Base-by-base conservation (phyloP, 2,113 vertebrate species). In the Semnopithecus entellus region DNA sequence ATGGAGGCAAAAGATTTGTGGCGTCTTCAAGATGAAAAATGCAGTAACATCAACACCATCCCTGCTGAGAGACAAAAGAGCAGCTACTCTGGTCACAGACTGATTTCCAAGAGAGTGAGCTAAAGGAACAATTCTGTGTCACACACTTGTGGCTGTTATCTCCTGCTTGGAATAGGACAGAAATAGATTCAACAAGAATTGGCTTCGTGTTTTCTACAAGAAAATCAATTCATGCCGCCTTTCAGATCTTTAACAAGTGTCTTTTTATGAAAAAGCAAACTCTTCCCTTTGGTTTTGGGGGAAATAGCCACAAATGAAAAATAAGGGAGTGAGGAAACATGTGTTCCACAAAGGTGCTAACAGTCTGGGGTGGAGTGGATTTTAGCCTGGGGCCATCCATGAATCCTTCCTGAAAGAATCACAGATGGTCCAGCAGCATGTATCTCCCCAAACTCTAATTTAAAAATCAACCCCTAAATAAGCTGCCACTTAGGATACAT, bases 271-370 rank as follows among this genome's bases (percentile, higher is more conserved):
- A 82, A 94, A 93, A 91, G 16, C 16, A 83, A 70, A 9, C 23
- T 20, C 72, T 94, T 95, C 22, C 75, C n/a, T 88, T 92, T 61
- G 68, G 64, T 90, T 79, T 94, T 78, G 83, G 40, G 64, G 88
- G 40, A 75, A 97, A 88, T 13, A 81, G 78, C 17, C 76, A 90
- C 68, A 12, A 1, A 7, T 32, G n/a, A 64, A 92, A 88, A 35
- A 6, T 1, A 43, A 6, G 43, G 11, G 9, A 38, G 52, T 8
- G 1, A 6, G 1, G 17, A 17, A 35, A 6, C 22, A 1, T 4
- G 11, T 16, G 3, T 6, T 35, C 35, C 38, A 12, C 5, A 6
- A 40, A 20, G 23, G 16, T 55, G 55, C 70, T 32, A 2, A 9
- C 10, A 13, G 32, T 64, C 43, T 72, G 16, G 50, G 43, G 1